Evolutionary conservation across 2,113 vertebrate genomes (phyloP), one percentile per base, ranked within the genome.

Genomic region (Spilogale gracilis): DNA sequence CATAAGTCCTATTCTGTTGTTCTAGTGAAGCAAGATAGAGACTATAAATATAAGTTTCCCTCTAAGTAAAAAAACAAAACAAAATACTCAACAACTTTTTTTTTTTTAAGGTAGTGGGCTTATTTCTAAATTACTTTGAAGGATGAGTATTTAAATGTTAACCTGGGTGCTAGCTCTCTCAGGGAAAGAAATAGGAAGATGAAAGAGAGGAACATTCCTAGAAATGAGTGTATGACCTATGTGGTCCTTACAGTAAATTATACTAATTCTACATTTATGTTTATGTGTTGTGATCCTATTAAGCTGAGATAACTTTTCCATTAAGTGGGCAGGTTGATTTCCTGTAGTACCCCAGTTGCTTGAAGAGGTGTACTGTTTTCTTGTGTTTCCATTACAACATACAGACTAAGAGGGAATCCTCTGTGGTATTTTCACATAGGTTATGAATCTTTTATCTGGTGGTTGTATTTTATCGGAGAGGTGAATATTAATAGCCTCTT

Each of bases 171-270:
- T 50, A 67, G 73, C 84, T 97, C 58, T 98, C 86, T 96, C n/a
- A 98, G 94, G 94, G 78, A 98, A 98, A 98, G 74, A 86, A 95
- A 95, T 87, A 94, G 98, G 97, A 97, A 96, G 97, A 96, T 89
- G 81, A 97, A 78, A 96, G 95, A 95, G 71, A 84, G 97, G 80
- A 38, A 9, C 92, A 96, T 99, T 99, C 98, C 98, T 99, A 98
- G 99, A 99, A 99, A 97, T 97, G 98, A 95, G 83, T 97, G 20
- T 78, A 80, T 98, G 95, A 97, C 97, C 93, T 97, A 69, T 84
- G 91, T 88, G n/a, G 92, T 61, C 80, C 95, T 99, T 99, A 99
- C 99, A 98, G 98, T 99, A 99, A 99, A 98, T 97, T 97, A 79
- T 97, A 98, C 91, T 96, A 48, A 95, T 97, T 98, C 81, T 97